Percentiles rank a stretch among this genome's conserved stretches.
These are phyloP conservation scores for Aleiodes testaceus DNA, from an alignment of 2,888 invertebrate species.

Conservation along the genomic window DNA sequence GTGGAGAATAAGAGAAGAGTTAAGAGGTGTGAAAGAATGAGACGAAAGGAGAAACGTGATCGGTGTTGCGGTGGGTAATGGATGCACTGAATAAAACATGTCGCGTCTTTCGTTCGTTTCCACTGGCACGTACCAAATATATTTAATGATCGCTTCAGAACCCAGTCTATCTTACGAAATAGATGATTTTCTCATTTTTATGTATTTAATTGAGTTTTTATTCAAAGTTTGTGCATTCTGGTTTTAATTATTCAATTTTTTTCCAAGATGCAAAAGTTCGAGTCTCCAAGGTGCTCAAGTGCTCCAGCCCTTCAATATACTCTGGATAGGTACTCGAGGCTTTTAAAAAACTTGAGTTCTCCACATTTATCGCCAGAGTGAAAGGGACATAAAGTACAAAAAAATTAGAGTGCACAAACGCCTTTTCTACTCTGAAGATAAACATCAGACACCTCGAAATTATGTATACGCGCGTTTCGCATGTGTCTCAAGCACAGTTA, in stretches of 20 bases:
- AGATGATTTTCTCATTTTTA: not conserved
- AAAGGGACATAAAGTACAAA: too few relatives aligned
- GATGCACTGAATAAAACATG: conserved; percentile 51
- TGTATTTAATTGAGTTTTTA: too few relatives aligned
- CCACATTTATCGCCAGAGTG: too few relatives aligned
- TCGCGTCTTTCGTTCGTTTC: conserved; percentile 39
- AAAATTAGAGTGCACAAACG: too few relatives aligned
- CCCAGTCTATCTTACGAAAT: conserved; percentile 2
- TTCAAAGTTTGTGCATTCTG: too few relatives aligned
- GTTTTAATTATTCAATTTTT: conserved; percentile 3
- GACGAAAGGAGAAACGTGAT: conserved; percentile 45
- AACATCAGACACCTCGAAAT: conserved; percentile 1
- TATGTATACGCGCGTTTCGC: not conserved
- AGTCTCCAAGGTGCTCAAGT: too few relatives aligned
- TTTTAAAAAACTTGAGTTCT: too few relatives aligned
- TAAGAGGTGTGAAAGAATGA: conserved; percentile 25
- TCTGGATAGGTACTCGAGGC: too few relatives aligned
- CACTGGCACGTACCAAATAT: conserved; percentile 42
- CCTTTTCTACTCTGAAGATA: not conserved
- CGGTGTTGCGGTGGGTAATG: conserved; percentile 48
- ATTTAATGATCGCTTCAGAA: conserved; percentile 45
- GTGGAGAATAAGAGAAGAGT: conserved; percentile 2
- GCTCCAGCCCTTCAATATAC: too few relatives aligned
- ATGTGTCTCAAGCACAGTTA: not conserved
- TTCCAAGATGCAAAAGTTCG: too few relatives aligned